Evolutionary conservation across 2,888 invertebrate species (phyloP).

Genomic region (Brachynemurus nebulosus): DNA sequence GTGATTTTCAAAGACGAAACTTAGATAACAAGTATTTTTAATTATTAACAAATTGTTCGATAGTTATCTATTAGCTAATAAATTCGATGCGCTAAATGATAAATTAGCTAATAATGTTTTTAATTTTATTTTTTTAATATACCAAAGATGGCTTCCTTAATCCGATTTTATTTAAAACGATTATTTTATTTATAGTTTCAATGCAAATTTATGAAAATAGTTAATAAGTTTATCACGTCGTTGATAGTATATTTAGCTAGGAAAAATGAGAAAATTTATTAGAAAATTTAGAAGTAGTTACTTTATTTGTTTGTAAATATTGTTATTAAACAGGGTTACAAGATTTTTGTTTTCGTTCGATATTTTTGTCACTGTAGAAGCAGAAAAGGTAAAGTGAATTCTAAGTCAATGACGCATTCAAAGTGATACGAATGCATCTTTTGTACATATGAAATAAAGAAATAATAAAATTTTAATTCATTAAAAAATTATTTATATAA

Average conservation of each 20-base stretch:
- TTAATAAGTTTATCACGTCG: constrained; percentile 1
- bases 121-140: no score
- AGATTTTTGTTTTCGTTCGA: constrained; percentile 16
- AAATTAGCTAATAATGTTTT: no score
- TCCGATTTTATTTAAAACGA: neutral
- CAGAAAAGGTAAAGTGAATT: constrained; percentile 22
- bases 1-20: neutral
- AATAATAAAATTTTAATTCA: neutral
- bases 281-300: neutral
- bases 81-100: no score
- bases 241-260: constrained; percentile 1
- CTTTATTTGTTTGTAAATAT: constrained; percentile 8
- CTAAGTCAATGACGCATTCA: constrained; percentile 15
- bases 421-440: constrained; percentile 11
- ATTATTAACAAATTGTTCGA: neutral
- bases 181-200: neutral
- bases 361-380: constrained; percentile 18
- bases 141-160: no score
- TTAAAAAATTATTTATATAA: neutral
- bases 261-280: constrained; percentile 7
- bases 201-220: neutral
- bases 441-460: neutral
- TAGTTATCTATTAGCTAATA: no score
- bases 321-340: constrained; percentile 18
- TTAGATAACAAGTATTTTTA: neutral